phyloP scores from a whole-genome alignment of 2,113 vertebrate genomes.

The Channa maculata region DNA sequence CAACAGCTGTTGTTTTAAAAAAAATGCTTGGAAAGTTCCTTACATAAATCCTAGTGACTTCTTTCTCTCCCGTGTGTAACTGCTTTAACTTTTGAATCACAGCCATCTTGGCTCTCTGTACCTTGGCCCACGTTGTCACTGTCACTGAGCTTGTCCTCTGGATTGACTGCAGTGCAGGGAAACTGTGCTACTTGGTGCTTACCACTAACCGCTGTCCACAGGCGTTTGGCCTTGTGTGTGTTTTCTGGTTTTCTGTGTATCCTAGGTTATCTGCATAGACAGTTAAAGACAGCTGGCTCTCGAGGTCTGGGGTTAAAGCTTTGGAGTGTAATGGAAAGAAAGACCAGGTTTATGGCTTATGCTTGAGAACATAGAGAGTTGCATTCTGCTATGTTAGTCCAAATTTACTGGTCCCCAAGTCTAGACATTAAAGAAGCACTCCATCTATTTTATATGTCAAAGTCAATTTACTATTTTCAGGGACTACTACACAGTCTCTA shows the following conservation, averaged over 20 bases:
- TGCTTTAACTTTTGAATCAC: slow-evolving; percentile 37
- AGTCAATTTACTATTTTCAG: not conserved
- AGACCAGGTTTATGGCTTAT: slow-evolving; percentile 36
- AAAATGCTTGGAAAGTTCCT: slow-evolving; percentile 59
- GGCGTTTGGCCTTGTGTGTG: slow-evolving; percentile 41
- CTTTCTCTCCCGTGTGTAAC: slow-evolving; percentile 8
- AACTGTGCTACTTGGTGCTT: slow-evolving; percentile 39
- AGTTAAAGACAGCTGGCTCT: slow-evolving; percentile 45
- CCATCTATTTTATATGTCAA: slow-evolving; percentile 16
- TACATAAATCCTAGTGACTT: slow-evolving; percentile 54
- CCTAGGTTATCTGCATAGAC: slow-evolving; percentile 32
- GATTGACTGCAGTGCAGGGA: slow-evolving; percentile 23
- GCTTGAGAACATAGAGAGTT: slow-evolving; percentile 33
- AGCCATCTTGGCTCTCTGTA: slow-evolving; percentile 54
- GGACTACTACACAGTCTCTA: not conserved
- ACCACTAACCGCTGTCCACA: slow-evolving; percentile 44
- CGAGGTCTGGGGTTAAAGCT: slow-evolving; percentile 7
- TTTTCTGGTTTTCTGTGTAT: slow-evolving; percentile 28
- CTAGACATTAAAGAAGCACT: slow-evolving; percentile 16
- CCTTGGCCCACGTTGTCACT: slow-evolving; percentile 7
- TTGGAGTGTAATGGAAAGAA: slow-evolving; percentile 13
- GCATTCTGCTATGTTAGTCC: slow-evolving; percentile 1
- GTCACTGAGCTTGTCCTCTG: slow-evolving; percentile 43
- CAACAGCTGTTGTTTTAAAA: slow-evolving; percentile 25
- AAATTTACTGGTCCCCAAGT: not conserved